Evolutionary conservation across 1,140 invertebrate genomes (phyloP).

Genomic region (Pseudomyrmex dendroicus): DNA sequence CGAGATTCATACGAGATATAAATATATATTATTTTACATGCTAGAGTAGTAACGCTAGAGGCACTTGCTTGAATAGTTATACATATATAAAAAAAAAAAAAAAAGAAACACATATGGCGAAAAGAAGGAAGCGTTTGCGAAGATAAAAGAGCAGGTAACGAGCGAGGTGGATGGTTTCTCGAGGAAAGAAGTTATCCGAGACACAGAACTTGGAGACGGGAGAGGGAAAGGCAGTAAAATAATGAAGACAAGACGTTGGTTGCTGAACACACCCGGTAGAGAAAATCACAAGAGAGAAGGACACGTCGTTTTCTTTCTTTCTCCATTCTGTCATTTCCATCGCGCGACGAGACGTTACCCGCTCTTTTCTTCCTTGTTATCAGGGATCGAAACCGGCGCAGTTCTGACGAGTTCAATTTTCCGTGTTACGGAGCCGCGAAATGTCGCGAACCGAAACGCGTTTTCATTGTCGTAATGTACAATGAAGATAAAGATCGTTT

Average conservation of each 20-base stretch:
- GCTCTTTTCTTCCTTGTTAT: conserved; percentile 57
- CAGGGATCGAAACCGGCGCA: conserved; percentile 17
- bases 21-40: conserved; percentile 80
- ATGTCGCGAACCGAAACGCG: background rate
- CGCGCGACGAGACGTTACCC: conserved; percentile 55
- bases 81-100: conserved; percentile 58
- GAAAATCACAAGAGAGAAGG: conserved; percentile 39
- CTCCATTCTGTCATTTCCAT: conserved; percentile 40
- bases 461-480: conserved; percentile 12
- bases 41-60: conserved; percentile 76
- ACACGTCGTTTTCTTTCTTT: conserved; percentile 47
- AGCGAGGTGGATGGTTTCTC: conserved; percentile 26
- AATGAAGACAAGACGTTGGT: conserved; percentile 47
- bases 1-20: conserved; percentile 74
- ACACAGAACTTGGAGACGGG: background rate
- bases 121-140: conserved; percentile 48
- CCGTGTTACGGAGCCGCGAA: conserved; percentile 2
- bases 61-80: conserved; percentile 74
- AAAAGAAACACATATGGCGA: conserved; percentile 51
- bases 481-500: conserved; percentile 42
- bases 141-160: conserved; percentile 50
- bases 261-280: conserved; percentile 27
- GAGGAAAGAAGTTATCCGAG: conserved; percentile 10
- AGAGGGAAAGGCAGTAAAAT: background rate
- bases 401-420: conserved; percentile 31